Evolutionary conservation across 2,888 invertebrate genomes (phyloP).

Genomic region (Clanis bilineata): DNA sequence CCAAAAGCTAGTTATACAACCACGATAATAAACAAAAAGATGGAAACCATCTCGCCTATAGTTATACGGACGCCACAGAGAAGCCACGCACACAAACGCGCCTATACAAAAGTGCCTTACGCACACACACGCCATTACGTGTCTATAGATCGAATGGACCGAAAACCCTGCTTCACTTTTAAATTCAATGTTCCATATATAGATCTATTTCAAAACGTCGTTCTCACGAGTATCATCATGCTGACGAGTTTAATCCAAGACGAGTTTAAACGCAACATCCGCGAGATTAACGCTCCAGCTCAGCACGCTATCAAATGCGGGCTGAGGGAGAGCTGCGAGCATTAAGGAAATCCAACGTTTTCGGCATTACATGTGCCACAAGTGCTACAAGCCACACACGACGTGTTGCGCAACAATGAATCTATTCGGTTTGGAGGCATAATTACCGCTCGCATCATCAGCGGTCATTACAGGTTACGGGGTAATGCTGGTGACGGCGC

Average conservation of each 20-base stretch:
- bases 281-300: constrained; percentile 17
- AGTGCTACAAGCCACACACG: constrained; percentile 55
- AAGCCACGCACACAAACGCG: too few relatives aligned
- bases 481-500: constrained; percentile 44
- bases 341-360: constrained; percentile 25
- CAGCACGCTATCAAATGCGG: constrained; percentile 15
- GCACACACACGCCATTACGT: too few relatives aligned
- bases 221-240: not conserved
- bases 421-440: constrained; percentile 60
- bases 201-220: not conserved
- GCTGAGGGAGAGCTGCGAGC: constrained; percentile 13
- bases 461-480: constrained; percentile 52
- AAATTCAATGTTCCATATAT: not conserved
- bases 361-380: constrained; percentile 16
- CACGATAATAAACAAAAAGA: too few relatives aligned
- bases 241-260: constrained; percentile 8
- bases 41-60: too few relatives aligned
- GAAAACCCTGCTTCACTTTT: too few relatives aligned
- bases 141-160: too few relatives aligned
- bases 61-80: too few relatives aligned
- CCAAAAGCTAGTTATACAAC: too few relatives aligned
- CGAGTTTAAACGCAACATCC: constrained; percentile 15
- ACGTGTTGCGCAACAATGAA: constrained; percentile 62
- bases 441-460: constrained; percentile 68
- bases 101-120: too few relatives aligned